Evolutionary conservation across 2,888 invertebrate genomes (phyloP).

Genomic region (Elaeidobius kamerunicus): DNA sequence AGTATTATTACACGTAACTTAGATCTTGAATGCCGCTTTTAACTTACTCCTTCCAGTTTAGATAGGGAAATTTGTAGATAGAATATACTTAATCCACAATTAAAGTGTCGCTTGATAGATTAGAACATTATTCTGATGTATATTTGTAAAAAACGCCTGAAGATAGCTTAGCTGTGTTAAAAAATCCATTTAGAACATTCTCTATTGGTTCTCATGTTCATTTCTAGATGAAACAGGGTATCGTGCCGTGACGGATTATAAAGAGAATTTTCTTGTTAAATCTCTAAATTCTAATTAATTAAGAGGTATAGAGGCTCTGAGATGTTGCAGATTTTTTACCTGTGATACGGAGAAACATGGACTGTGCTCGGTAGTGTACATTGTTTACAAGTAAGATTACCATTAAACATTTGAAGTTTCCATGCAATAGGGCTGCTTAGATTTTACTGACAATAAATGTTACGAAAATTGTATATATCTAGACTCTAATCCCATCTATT

Average conservation of each 20-base stretch:
- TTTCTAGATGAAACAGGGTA: constrained; percentile 21
- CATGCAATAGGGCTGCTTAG: constrained; percentile 19
- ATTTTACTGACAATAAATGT: constrained; percentile 29
- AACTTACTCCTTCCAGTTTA: constrained; percentile 13
- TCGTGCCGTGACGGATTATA: too few species aligned
- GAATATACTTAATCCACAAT: constrained; percentile 7
- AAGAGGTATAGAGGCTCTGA: constrained; percentile 10
- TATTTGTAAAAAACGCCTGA: constrained; percentile 1
- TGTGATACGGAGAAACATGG: constrained; percentile 53
- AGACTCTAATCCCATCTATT: constrained; percentile 18
- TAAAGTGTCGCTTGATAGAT: constrained; percentile 12
- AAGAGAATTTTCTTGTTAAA: too few species aligned
- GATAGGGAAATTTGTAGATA: constrained; percentile 17
- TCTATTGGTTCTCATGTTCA: background rate
- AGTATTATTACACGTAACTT: constrained; percentile 27
- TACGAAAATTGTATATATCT: constrained; percentile 25
- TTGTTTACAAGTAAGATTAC: background rate
- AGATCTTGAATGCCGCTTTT: constrained; percentile 13
- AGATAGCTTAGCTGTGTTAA: constrained; percentile 8
- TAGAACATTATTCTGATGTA: constrained; percentile 3
- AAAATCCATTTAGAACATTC: constrained; percentile 2
- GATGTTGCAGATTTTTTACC: constrained; percentile 48
- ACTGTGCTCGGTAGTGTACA: constrained; percentile 45
- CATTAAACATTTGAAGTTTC: too few species aligned
- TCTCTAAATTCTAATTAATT: constrained; percentile 14